A percentile compares a stretch with the other conserved stretches of the same genome.
Evolutionary conservation across 2,888 invertebrate genomes (phyloP).

Genomic region (Nemotelus nigrinus): DNA sequence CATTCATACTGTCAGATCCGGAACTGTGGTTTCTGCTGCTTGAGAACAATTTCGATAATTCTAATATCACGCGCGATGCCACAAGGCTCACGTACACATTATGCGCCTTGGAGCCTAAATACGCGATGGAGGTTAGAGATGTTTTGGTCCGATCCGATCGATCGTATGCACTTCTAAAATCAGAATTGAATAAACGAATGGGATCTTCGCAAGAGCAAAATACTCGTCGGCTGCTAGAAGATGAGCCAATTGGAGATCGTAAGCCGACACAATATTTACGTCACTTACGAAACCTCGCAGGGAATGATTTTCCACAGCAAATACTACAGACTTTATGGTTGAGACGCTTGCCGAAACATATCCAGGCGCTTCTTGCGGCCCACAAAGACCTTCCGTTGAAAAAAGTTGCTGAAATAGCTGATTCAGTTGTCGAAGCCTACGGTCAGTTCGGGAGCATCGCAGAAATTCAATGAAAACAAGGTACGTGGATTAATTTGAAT

Average conservation of each 20-base stretch:
- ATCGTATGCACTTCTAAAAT: background rate
- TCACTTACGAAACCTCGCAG: background rate
- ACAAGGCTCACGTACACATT: background rate
- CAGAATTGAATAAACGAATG: background rate
- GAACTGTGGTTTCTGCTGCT: background rate
- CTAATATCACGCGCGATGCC: background rate
- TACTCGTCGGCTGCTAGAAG: background rate
- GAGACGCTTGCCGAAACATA: background rate
- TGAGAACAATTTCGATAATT: background rate
- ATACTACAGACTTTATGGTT: background rate
- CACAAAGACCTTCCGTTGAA: background rate
- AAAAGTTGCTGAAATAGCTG: background rate
- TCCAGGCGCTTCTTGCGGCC: background rate
- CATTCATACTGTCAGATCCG: background rate
- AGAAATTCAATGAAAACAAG: too few relatives aligned
- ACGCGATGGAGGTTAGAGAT: background rate
- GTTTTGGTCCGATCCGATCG: background rate
- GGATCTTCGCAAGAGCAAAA: background rate
- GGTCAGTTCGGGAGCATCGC: too few relatives aligned
- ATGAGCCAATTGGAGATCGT: background rate
- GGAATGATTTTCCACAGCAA: background rate
- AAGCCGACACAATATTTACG: conserved; percentile 1
- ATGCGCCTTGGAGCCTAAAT: background rate
- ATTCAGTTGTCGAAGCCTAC: background rate
- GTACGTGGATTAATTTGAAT: too few relatives aligned